Conservation (phyloP, 2,888 invertebrate genomes). For the Diarsia rubi region DNA sequence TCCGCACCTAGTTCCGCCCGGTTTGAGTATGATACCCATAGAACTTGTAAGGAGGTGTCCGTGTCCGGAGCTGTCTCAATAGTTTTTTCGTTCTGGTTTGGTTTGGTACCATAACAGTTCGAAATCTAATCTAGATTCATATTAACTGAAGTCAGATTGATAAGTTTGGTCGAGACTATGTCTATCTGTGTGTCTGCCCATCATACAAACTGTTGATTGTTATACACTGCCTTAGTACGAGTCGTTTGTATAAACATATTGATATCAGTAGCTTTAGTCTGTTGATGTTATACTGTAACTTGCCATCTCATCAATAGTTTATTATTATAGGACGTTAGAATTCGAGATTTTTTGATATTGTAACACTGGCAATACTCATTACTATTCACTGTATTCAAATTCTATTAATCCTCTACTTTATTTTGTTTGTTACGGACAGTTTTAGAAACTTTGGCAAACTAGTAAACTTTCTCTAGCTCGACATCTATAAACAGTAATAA, state of each 20-base stretch:
- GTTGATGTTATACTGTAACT: slow-evolving; percentile 72
- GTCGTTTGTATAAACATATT: slow-evolving; percentile 67
- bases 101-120: no score
- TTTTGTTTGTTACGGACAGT: background rate
- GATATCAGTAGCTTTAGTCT: slow-evolving; percentile 73
- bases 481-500: background rate
- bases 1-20: background rate
- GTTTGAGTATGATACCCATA: background rate
- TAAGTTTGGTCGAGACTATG: no score
- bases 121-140: background rate
- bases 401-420: background rate
- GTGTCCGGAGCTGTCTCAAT: no score
- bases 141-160: background rate
- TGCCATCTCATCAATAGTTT: slow-evolving; percentile 54
- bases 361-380: slow-evolving; percentile 44
- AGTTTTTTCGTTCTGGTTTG: background rate
- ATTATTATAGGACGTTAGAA: slow-evolving; percentile 39
- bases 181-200: slow-evolving; percentile 55
- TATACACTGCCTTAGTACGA: slow-evolving; percentile 80
- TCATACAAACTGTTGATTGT: slow-evolving; percentile 68
- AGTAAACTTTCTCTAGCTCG: background rate
- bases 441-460: background rate
- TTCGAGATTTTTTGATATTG: slow-evolving; percentile 36
- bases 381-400: slow-evolving; percentile 18
- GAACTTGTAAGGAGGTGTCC: background rate